Evolutionary conservation across 2,113 vertebrate genomes (phyloP).

Genomic region (Lamprologus speciosus): DNA sequence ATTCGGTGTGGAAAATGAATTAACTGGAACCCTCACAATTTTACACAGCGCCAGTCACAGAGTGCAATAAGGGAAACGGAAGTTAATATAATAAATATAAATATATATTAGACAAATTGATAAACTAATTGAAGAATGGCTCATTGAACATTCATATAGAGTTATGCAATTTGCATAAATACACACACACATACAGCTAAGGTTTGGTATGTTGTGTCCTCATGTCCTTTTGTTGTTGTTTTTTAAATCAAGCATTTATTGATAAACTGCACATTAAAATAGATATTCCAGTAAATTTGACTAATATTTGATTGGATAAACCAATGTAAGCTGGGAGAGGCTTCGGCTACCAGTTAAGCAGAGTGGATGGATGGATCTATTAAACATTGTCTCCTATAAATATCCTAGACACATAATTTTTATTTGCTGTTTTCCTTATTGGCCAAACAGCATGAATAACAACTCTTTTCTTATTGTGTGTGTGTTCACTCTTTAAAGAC

Average conservation of each 20-base stretch:
- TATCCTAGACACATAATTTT: not conserved
- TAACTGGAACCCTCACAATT: not conserved
- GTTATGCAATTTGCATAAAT: not conserved
- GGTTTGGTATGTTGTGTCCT: not conserved
- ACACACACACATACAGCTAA: not conserved
- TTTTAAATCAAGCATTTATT: not conserved
- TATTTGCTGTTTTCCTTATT: not conserved
- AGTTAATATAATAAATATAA: not conserved
- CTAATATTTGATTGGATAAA: not conserved
- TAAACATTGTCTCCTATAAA: not conserved
- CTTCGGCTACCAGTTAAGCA: not conserved
- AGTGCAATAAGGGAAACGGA: not conserved
- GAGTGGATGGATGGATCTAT: not conserved
- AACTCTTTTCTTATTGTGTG: not conserved
- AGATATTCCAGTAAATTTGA: not conserved
- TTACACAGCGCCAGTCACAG: not conserved
- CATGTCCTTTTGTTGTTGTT: not conserved
- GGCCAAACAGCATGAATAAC: not conserved
- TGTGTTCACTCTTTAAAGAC: conserved; percentile 1
- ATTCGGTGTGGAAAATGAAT: not conserved
- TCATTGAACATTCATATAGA: not conserved
- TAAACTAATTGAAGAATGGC: not conserved
- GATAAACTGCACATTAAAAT: not conserved
- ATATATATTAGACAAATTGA: not conserved
- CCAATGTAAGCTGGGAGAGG: not conserved